These are phyloP conservation scores for Drosophila anomelani DNA, from an alignment of 2,888 invertebrate species.

Conservation along the genomic window DNA sequence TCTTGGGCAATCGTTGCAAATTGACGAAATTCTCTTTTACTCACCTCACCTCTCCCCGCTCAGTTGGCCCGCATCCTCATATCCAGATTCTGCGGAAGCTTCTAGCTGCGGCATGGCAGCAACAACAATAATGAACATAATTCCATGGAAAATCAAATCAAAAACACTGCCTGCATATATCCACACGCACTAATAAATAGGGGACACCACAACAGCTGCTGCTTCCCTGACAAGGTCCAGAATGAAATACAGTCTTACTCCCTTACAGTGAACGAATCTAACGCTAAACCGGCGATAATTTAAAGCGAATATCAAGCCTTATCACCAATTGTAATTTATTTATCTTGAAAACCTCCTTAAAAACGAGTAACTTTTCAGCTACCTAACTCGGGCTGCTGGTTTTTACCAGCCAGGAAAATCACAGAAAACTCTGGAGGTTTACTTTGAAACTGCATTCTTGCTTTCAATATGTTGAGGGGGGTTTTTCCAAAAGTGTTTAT, in stretches of 20 bases:
- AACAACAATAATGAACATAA: not conserved
- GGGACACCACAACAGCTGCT: constrained; percentile 4
- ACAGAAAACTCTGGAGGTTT: not conserved
- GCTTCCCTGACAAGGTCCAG: constrained; percentile 7
- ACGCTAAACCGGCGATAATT: not conserved
- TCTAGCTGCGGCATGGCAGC: constrained; percentile 26
- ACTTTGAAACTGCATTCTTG: not conserved
- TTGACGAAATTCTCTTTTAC: constrained; percentile 43
- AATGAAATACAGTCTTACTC: constrained; percentile 8
- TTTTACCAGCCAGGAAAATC: not conserved
- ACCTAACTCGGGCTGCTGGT: not conserved
- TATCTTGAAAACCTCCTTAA: not conserved
- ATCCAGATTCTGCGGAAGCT: constrained; percentile 30
- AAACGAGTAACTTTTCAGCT: not conserved
- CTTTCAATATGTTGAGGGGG: not conserved
- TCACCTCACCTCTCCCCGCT: not conserved
- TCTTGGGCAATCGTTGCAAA: constrained; percentile 19
- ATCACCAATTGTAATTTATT: not conserved
- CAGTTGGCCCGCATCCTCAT: constrained; percentile 28
- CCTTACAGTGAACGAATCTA: not conserved
- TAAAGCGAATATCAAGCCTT: too few species aligned
- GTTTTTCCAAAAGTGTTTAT: not conserved
- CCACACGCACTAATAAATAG: not conserved
- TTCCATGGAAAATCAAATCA: constrained; percentile 16
- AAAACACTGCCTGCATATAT: constrained; percentile 23